Evolutionary conservation across 1,140 invertebrate species (phyloP).

Genomic region (Meloidogyne floridensis): DNA sequence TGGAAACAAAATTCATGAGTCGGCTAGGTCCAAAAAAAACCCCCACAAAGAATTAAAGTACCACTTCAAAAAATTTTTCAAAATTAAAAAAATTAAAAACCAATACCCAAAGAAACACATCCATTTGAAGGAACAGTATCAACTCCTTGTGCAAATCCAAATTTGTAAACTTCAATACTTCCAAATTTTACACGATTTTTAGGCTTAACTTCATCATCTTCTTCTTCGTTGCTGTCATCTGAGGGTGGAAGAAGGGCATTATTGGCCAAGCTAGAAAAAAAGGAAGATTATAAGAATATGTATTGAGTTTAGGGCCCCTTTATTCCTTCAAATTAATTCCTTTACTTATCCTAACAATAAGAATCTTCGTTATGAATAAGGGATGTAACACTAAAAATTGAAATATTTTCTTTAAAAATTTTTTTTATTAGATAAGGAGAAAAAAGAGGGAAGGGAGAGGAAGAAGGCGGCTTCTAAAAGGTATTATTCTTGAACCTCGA

Average conservation of each 20-base stretch:
- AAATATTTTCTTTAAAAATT: too few relatives aligned
- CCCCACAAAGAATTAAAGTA: background rate
- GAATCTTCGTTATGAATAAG: too few relatives aligned
- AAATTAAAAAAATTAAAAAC: background rate
- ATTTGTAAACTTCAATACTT: slow-evolving; percentile 27
- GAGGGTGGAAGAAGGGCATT: background rate
- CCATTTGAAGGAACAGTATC: slow-evolving; percentile 21
- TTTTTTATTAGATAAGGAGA: too few relatives aligned
- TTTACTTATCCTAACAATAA: too few relatives aligned
- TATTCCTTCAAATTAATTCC: too few relatives aligned
- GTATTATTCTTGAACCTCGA: too few relatives aligned
- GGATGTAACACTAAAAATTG: too few relatives aligned
- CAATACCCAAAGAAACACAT: slow-evolving; percentile 16
- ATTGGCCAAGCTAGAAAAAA: background rate
- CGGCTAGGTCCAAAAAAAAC: too few relatives aligned
- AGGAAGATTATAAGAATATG: background rate
- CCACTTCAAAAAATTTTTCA: background rate
- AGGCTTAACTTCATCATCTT: background rate
- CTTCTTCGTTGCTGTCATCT: background rate
- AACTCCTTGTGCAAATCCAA: slow-evolving; percentile 22
- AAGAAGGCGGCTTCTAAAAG: too few relatives aligned
- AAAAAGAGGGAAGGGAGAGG: too few relatives aligned
- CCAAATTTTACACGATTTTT: slow-evolving; percentile 21
- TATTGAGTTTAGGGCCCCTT: too few relatives aligned
- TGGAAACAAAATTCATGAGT: too few relatives aligned